Evolutionary conservation across 2,797 vertebrate genomes (phyloP).

Genomic region (Etheostoma perlongum): DNA sequence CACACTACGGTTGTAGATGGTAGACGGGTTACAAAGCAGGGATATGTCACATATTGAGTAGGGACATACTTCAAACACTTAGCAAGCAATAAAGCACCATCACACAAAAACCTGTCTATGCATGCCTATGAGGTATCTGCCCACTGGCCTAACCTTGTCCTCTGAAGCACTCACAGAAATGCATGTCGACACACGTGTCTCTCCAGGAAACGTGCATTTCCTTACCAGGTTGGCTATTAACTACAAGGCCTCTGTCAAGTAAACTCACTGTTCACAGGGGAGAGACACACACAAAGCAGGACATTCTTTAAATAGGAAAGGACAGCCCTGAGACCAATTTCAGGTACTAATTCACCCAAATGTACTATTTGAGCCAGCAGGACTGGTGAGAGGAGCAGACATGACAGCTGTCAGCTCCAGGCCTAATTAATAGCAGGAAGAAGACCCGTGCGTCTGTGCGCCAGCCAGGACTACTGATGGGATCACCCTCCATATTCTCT

Average conservation of each 20-base stretch:
- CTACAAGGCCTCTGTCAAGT: background rate
- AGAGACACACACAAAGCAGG: background rate
- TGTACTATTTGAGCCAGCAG: slow-evolving; percentile 30
- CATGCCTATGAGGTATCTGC: slow-evolving; percentile 27
- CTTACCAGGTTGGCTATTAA: slow-evolving; percentile 25
- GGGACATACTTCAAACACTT: slow-evolving; percentile 29
- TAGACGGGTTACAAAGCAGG: slow-evolving; percentile 33
- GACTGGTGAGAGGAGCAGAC: slow-evolving; percentile 56
- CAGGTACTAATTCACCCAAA: slow-evolving; percentile 30
- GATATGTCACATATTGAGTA: slow-evolving; percentile 13
- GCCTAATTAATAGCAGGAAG: slow-evolving; percentile 75
- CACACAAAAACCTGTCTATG: slow-evolving; percentile 31
- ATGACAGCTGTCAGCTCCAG: slow-evolving; percentile 71
- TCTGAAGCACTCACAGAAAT: slow-evolving; percentile 12
- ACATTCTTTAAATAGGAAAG: background rate
- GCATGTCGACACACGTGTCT: slow-evolving; percentile 14
- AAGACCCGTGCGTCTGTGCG: slow-evolving; percentile 45
- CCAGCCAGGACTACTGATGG: slow-evolving; percentile 37
- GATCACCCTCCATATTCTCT: slow-evolving; percentile 34
- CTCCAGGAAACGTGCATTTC: slow-evolving; percentile 53
- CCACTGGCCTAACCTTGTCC: slow-evolving; percentile 24
- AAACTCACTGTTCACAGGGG: slow-evolving; percentile 1
- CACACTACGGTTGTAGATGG: slow-evolving; percentile 31
- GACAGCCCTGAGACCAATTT: slow-evolving; percentile 16
- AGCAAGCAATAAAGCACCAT: slow-evolving; percentile 21